These are phyloP conservation scores for Adoxophyes honmai DNA, from an alignment of 1,140 invertebrate species.

Conservation along the genomic window DNA sequence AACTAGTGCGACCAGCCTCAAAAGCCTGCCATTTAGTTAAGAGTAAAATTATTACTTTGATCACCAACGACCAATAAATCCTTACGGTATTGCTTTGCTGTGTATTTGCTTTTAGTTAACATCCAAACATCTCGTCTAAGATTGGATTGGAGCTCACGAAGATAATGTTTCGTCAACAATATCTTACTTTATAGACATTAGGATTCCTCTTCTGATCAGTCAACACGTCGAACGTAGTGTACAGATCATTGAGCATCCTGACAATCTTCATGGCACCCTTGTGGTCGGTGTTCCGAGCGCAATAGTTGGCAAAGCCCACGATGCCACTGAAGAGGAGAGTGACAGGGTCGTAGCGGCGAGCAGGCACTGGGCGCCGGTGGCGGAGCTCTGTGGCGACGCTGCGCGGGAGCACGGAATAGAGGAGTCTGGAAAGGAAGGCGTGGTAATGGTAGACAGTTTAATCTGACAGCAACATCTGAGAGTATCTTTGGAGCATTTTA, in stretches of 20 bases:
- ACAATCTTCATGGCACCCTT: conserved; percentile 95
- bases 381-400: conserved; percentile 95
- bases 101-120: no score
- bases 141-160: no score
- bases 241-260: conserved; percentile 92
- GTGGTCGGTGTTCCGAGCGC: conserved; percentile 90
- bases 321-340: conserved; percentile 96
- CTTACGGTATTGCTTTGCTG: no score
- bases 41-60: no score
- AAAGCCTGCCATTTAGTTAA: no score
- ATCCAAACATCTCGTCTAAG: no score
- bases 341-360: conserved; percentile 90
- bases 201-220: conserved; percentile 94
- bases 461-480: no score
- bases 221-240: conserved; percentile 93
- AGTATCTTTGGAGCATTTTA: no score
- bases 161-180: no score
- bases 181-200: conserved; percentile 96
- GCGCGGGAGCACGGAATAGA: conserved; percentile 96
- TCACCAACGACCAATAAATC: no score
- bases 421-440: conserved; percentile 81
- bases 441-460: no score
- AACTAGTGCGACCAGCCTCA: no score
- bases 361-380: conserved; percentile 91
- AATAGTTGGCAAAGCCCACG: conserved; percentile 93